These are phyloP conservation scores for Ylistrum balloti DNA, from an alignment of 1,140 invertebrate genomes.

Conservation along the genomic window DNA sequence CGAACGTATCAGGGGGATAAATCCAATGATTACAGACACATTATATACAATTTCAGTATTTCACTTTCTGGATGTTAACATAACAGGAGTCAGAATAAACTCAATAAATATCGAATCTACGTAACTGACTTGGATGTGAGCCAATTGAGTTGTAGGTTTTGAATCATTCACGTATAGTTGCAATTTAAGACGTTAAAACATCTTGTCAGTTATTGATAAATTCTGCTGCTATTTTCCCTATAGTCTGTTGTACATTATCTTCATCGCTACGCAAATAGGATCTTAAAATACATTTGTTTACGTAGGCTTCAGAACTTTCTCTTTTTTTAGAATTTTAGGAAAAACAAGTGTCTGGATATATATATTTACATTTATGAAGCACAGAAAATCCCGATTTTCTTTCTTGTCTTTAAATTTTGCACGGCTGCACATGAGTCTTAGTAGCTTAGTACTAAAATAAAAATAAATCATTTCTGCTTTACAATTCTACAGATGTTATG, in stretches of 20 bases:
- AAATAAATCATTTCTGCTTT: too few species aligned
- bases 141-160: background rate
- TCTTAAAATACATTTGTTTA: background rate
- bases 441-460: too few species aligned
- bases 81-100: background rate
- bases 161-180: background rate
- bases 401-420: too few species aligned
- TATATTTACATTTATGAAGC: background rate
- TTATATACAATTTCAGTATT: background rate
- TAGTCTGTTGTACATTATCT: background rate
- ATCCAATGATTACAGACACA: background rate
- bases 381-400: too few species aligned
- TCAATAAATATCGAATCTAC: background rate
- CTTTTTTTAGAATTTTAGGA: background rate
- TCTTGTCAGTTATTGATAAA: slow-evolving; percentile 17
- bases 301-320: background rate
- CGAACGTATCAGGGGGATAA: too few species aligned
- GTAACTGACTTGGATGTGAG: background rate
- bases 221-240: background rate
- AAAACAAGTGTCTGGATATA: slow-evolving; percentile 19
- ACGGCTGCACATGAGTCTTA: too few species aligned
- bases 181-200: background rate
- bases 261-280: background rate
- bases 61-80: background rate
- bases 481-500: too few species aligned